Base-by-base conservation (phyloP, 2,888 invertebrate genomes). In the Orthonevra nobilis region DNA sequence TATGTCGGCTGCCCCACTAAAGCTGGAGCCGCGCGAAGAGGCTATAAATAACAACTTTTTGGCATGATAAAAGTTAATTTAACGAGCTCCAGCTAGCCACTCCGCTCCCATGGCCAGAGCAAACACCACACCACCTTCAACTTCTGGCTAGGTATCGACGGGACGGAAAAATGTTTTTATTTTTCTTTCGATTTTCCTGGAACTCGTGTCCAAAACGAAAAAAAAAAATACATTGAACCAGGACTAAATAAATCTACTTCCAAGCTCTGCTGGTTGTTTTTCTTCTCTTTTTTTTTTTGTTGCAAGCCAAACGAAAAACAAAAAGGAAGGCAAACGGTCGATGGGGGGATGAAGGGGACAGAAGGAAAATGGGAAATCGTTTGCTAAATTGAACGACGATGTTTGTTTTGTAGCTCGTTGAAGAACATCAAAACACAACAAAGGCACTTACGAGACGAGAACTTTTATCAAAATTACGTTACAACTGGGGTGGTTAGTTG, bases 381-480 rank as follows among this genome's bases (percentile, higher is more conserved):
- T 72, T 68, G 73, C 60, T 79, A 68, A 79, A 79, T 73, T 73
- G 73, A 73, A 79, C 42, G 73, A 68, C n/a, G n/a, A 61, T 79
- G 79, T 79, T 79, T 79, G 32, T 73, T 79, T 79, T 79, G 79
- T 73, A 73, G 66, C 73, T 73, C 56, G 56, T 68, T 52, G 61
- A 30, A 64, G 73, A 61, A 73, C 79, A 73, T 42, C 73, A 73
- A 64, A 77, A 77, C 70, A 77, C 77, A 79, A 79, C 79, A 79
- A 79, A 79, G 72, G 73, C 73, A 79, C 66, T 73, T 68, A 73
- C 52, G 48, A n/a, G n/a, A n/a, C n/a, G n/a, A n/a, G n/a, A 68
- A 79, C 32, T 79, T 79, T 79, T 73, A 73, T 66, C 73, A 61
- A 79, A 79, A 79, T 79, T 79, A 73, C 73, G 66, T 48, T 79